phyloP scores from a whole-genome alignment of 1,140 invertebrate genomes.

The Pseudomyrmex concolor region DNA sequence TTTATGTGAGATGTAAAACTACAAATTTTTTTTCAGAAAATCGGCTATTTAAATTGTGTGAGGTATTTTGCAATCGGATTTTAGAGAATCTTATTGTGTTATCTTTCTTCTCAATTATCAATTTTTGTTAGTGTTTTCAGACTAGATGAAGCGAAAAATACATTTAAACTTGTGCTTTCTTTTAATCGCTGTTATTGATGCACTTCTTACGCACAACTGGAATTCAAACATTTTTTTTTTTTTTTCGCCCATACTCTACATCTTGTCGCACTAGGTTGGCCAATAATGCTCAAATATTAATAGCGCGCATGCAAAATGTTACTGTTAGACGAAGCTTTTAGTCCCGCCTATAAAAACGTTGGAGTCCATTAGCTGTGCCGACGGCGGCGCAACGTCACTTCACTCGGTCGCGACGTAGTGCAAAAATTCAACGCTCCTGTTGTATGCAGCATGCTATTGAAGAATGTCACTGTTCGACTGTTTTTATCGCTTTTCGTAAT shows the following conservation, averaged over 20 bases:
- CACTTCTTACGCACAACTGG: background rate
- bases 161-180: background rate
- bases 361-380: constrained; percentile 73
- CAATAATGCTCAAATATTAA: constrained; percentile 65
- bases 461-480: constrained; percentile 6
- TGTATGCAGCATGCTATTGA: background rate
- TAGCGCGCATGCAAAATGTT: constrained; percentile 70
- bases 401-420: constrained; percentile 29
- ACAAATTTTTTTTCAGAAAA: background rate
- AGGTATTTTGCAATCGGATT: background rate
- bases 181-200: background rate
- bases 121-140: background rate
- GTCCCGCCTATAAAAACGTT: constrained; percentile 74
- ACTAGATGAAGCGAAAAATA: background rate
- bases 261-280: constrained; percentile 44
- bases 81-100: too few species aligned
- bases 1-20: background rate
- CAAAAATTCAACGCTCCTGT: constrained; percentile 59
- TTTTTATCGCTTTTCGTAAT: constrained; percentile 47
- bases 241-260: background rate
- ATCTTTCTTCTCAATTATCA: background rate
- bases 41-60: background rate
- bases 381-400: constrained; percentile 68
- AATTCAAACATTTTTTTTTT: background rate
- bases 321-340: constrained; percentile 77